A percentile compares a stretch with the other conserved stretches of the same genome.
These are phyloP conservation scores for Varroa destructor DNA, from an alignment of 1,140 invertebrate species.

Conservation along the genomic window DNA sequence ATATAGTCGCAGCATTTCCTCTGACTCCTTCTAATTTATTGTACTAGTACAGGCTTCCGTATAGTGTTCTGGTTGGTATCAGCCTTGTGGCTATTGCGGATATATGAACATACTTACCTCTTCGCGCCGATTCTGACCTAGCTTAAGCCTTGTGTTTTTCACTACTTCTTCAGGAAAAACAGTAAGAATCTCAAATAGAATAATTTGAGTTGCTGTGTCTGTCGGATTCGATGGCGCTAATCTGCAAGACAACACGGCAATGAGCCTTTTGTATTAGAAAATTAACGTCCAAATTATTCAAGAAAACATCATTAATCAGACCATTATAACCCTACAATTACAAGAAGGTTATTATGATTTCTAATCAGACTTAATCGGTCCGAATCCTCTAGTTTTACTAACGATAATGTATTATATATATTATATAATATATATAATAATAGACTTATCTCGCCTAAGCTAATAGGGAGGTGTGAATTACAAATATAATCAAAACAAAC, in stretches of 20 bases:
- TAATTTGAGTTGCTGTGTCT: background rate
- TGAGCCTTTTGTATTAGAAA: background rate
- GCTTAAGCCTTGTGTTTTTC: background rate
- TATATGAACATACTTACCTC: background rate
- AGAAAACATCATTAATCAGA: background rate
- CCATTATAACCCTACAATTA: background rate
- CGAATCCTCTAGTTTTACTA: no score
- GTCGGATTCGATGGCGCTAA: background rate
- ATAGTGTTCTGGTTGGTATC: no score
- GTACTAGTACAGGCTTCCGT: no score
- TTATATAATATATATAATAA: no score
- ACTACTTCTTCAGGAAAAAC: slow-evolving; percentile 16
- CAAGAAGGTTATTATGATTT: background rate
- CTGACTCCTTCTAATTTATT: no score
- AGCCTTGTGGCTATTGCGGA: no score
- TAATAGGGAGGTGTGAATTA: no score
- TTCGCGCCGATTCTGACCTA: slow-evolving; percentile 5
- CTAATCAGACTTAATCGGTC: background rate
- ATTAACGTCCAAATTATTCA: background rate
- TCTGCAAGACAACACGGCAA: background rate
- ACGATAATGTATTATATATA: no score
- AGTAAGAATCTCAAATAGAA: slow-evolving; percentile 8
- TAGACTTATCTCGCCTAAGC: no score
- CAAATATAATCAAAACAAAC: no score
- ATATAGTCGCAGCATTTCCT: no score